These are phyloP conservation scores for Phaedon cochleariae DNA, from an alignment of 2,888 invertebrate species.

Conservation along the genomic window DNA sequence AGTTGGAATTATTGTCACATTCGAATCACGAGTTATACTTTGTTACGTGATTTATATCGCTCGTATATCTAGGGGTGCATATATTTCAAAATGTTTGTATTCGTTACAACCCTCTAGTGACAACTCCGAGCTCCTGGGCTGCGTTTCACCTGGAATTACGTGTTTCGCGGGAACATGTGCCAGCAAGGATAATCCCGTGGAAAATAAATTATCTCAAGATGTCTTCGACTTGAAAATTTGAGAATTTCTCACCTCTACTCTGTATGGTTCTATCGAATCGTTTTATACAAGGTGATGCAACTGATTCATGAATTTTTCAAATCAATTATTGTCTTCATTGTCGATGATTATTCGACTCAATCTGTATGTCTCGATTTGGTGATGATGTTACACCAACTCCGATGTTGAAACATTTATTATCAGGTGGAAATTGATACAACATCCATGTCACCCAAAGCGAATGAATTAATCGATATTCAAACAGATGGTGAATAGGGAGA, in stretches of 20 bases:
- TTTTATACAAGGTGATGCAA: no score
- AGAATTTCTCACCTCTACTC: background rate
- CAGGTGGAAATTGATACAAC: no score
- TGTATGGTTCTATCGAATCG: no score
- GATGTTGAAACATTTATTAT: no score
- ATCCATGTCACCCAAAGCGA: no score
- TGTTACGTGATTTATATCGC: slow-evolving; percentile 58
- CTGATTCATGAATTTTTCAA: no score
- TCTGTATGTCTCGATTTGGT: no score
- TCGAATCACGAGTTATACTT: slow-evolving; percentile 55
- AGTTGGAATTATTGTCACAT: slow-evolving; percentile 51
- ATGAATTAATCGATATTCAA: no score
- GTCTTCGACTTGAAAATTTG: background rate
- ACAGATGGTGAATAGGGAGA: no score
- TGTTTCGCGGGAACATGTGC: slow-evolving; percentile 22
- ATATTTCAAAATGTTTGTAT: slow-evolving; percentile 50
- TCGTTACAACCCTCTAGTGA: slow-evolving; percentile 42
- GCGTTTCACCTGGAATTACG: slow-evolving; percentile 28
- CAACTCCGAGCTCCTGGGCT: slow-evolving; percentile 8
- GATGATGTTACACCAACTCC: no score
- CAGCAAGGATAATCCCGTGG: slow-evolving; percentile 4
- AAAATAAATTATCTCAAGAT: background rate
- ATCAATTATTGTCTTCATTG: no score
- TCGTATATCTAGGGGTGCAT: slow-evolving; percentile 53
- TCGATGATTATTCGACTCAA: no score